Evolutionary conservation across 2,888 invertebrate genomes (phyloP).

Genomic region (Pachycephus smyrnensis): DNA sequence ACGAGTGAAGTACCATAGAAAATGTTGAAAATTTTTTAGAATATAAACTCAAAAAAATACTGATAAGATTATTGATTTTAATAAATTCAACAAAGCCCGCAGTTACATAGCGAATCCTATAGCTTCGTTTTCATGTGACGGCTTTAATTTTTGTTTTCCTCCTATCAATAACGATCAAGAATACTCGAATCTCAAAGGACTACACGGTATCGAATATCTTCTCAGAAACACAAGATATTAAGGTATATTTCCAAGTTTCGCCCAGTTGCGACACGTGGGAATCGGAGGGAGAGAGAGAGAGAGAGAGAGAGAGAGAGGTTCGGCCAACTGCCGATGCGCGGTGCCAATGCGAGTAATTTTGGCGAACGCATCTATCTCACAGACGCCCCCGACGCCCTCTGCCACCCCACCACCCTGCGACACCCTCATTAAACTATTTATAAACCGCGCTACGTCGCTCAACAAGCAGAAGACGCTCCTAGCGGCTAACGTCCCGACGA

Average conservation of each 20-base stretch:
- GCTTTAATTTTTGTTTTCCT: too few species aligned
- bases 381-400: slow-evolving; percentile 16
- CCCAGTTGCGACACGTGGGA: not conserved
- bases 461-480: too few species aligned
- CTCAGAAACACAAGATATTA: not conserved
- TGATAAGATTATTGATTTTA: too few species aligned
- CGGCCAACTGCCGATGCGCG: slow-evolving; percentile 23
- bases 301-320: slow-evolving; percentile 10
- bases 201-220: not conserved
- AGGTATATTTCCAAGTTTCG: not conserved
- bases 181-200: not conserved
- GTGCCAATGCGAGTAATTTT: slow-evolving; percentile 38
- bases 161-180: too few species aligned
- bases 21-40: too few species aligned
- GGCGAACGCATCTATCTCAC: slow-evolving; percentile 21
- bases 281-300: not conserved
- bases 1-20: too few species aligned
- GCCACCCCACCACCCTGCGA: slow-evolving; percentile 27
- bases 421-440: slow-evolving; percentile 34
- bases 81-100: too few species aligned
- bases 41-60: too few species aligned
- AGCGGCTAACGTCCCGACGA: too few species aligned
- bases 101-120: too few species aligned
- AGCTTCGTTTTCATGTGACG: too few species aligned
- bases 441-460: not conserved